Conservation (phyloP, 2,888 invertebrate species). For the Athalia circularis region DNA sequence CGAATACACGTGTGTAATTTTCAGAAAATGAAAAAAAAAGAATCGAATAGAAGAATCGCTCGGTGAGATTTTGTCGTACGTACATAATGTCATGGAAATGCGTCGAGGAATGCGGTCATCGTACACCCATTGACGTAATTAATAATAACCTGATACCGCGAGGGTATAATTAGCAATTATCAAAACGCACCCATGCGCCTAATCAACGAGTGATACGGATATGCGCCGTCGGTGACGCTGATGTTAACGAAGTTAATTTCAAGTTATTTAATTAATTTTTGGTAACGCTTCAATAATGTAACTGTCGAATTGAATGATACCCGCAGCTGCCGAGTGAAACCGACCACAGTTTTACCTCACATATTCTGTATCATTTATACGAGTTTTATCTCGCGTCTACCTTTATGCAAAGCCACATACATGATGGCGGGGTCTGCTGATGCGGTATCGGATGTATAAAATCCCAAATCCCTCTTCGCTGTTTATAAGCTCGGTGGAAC, state of each 20-base stretch:
- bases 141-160: slow-evolving; percentile 13
- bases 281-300: slow-evolving; percentile 31
- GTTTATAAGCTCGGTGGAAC: too few relatives aligned
- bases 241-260: slow-evolving; percentile 26
- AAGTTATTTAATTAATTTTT: slow-evolving; percentile 41
- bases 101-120: background rate
- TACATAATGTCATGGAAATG: background rate
- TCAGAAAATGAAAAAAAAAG: background rate
- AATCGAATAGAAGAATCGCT: background rate
- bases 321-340: background rate
- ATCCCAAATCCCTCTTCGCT: too few relatives aligned
- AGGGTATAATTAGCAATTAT: slow-evolving; percentile 11
- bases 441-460: too few relatives aligned
- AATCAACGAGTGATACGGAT: background rate
- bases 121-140: background rate
- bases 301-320: slow-evolving; percentile 24
- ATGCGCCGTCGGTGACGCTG: background rate
- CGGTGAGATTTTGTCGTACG: background rate
- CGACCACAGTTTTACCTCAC: background rate
- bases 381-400: background rate
- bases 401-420: too few relatives aligned
- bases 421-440: too few relatives aligned
- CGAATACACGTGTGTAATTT: background rate
- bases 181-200: background rate
- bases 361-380: background rate